Conservation (phyloP, 2,113 vertebrate species). For the Anseranas semipalmata region DNA sequence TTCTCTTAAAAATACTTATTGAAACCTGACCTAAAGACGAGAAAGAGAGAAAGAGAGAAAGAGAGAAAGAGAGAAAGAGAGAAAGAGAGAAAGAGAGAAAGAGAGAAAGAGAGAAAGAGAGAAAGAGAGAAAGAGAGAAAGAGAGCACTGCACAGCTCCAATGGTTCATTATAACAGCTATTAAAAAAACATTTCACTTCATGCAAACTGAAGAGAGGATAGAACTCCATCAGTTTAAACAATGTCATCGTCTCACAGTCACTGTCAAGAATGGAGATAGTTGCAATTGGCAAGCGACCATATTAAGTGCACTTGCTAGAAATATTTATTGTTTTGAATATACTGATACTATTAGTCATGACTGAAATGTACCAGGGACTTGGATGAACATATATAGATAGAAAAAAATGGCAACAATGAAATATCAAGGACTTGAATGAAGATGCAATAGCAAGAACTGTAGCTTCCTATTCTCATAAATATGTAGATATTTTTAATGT, state of each 20-base stretch:
- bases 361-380: not conserved
- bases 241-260: not conserved
- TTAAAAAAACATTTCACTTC: not conserved
- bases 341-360: not conserved
- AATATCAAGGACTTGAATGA: not conserved
- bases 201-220: not conserved
- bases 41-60: not conserved
- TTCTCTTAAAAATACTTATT: not conserved
- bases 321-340: not conserved
- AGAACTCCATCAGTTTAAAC: not conserved
- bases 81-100: not conserved
- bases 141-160: not conserved
- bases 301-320: not conserved
- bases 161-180: not conserved
- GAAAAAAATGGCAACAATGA: not conserved
- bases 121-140: not conserved
- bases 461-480: not conserved
- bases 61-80: not conserved
- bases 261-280: not conserved
- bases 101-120: not conserved
- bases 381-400: not conserved
- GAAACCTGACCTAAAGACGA: not conserved
- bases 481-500: not conserved
- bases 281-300: not conserved
- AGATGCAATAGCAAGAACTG: not conserved